phyloP scores from a whole-genome alignment of 2,113 vertebrate species.

The Heliornis fulica region DNA sequence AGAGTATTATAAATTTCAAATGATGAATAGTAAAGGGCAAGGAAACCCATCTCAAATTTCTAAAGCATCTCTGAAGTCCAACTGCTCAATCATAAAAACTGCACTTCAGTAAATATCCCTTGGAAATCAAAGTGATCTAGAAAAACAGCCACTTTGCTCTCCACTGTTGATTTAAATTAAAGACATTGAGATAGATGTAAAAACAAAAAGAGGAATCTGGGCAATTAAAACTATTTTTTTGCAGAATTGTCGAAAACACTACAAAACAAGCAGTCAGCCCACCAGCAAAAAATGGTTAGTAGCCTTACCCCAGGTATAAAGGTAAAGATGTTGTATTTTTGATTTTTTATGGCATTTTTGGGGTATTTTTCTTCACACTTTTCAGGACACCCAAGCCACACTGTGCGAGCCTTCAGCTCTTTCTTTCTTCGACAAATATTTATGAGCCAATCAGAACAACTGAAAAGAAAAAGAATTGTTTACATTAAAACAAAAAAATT shows the following conservation, averaged over 20 bases:
- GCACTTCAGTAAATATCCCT: not conserved
- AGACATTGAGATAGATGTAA: not conserved
- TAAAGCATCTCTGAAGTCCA: not conserved
- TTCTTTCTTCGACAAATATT: conserved; percentile 87
- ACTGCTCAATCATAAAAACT: not conserved
- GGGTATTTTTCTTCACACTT: conserved; percentile 97
- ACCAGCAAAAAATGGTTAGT: not conserved
- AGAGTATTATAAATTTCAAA: not conserved
- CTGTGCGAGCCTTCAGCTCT: conserved; percentile 89
- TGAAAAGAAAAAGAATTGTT: conserved; percentile 54
- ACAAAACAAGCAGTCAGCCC: not conserved
- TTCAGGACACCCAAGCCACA: conserved; percentile 96
- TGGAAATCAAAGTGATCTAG: not conserved
- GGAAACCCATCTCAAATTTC: not conserved
- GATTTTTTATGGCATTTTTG: conserved; percentile 95
- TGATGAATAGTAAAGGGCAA: not conserved
- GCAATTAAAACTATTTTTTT: not conserved
- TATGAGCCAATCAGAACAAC: conserved; percentile 91
- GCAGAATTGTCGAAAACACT: not conserved
- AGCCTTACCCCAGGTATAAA: conserved; percentile 96
- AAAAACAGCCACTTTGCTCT: not conserved
- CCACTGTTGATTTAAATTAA: not conserved
- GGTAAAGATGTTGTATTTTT: conserved; percentile 96
- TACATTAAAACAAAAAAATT: not conserved
- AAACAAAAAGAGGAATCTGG: not conserved